Conservation (phyloP, 1,140 invertebrate species). For the Plutomurus gul region DNA sequence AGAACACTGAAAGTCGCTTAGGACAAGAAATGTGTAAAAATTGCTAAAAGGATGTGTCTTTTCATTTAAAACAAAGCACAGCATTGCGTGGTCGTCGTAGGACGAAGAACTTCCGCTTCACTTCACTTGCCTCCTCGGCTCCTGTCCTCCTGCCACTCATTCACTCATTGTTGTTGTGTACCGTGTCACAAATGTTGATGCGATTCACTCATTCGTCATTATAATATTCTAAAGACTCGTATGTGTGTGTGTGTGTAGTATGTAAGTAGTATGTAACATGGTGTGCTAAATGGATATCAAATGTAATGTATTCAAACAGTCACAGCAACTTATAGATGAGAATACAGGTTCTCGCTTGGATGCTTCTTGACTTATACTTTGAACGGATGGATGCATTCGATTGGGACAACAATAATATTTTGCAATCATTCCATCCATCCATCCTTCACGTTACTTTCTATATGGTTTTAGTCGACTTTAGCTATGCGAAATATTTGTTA, state of each 20-base stretch:
- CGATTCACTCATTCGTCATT: neutral
- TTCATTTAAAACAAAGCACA: neutral
- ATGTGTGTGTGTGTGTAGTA: too few relatives aligned
- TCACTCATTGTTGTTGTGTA: neutral
- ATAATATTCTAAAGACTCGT: too few relatives aligned
- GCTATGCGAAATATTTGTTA: neutral
- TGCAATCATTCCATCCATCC: neutral
- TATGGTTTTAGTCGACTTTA: neutral
- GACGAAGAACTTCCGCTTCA: neutral
- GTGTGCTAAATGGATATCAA: too few relatives aligned
- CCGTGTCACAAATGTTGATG: neutral
- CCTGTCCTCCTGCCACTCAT: neutral
- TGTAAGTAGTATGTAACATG: too few relatives aligned
- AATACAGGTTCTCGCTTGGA: neutral
- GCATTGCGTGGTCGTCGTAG: neutral
- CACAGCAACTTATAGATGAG: neutral
- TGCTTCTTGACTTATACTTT: neutral
- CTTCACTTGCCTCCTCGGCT: neutral
- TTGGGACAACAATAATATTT: constrained; percentile 12
- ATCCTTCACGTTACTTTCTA: constrained; percentile 9
- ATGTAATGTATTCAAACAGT: neutral
- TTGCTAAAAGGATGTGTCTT: neutral
- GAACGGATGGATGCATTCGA: constrained; percentile 12
- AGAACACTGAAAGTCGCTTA: neutral
- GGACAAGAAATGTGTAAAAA: neutral